Percentiles rank a stretch among this genome's conserved stretches.
Conservation (phyloP, 2,888 invertebrate species). For the Perizoma flavofasciatum region DNA sequence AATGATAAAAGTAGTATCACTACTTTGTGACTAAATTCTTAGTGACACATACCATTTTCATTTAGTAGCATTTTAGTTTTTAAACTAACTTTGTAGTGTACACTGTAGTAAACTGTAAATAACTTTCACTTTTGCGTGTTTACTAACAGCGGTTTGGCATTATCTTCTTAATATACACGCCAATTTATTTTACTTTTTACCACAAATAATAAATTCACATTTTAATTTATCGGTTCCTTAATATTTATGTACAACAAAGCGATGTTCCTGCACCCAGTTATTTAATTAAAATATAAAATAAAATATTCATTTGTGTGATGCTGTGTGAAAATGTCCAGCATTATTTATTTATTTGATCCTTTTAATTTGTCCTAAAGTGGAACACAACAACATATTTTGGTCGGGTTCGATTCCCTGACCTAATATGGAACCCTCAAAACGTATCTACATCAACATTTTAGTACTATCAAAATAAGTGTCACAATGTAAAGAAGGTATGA, state of each 20-base stretch:
- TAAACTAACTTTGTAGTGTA: constrained; percentile 25
- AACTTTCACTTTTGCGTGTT: constrained; percentile 33
- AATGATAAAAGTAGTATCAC: constrained; percentile 12
- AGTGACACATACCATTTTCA: constrained; percentile 37
- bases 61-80: constrained; percentile 37
- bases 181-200: constrained; percentile 14
- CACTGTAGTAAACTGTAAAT: constrained; percentile 32
- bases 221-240: constrained; percentile 18
- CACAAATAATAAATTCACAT: constrained; percentile 17
- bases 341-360: no score
- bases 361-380: constrained; percentile 28
- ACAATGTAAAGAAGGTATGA: no score
- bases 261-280: constrained; percentile 30
- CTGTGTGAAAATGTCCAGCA: no score
- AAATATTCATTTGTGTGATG: no score
- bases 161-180: constrained; percentile 15
- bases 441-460: neutral
- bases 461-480: no score
- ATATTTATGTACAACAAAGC: constrained; percentile 26
- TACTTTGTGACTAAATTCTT: constrained; percentile 32
- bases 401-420: constrained; percentile 17
- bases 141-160: constrained; percentile 28
- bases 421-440: neutral
- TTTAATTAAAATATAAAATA: constrained; percentile 1
- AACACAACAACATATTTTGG: neutral